These are phyloP conservation scores for Prosopocoilus inquinatus DNA, from an alignment of 2,888 invertebrate genomes.

Conservation along the genomic window DNA sequence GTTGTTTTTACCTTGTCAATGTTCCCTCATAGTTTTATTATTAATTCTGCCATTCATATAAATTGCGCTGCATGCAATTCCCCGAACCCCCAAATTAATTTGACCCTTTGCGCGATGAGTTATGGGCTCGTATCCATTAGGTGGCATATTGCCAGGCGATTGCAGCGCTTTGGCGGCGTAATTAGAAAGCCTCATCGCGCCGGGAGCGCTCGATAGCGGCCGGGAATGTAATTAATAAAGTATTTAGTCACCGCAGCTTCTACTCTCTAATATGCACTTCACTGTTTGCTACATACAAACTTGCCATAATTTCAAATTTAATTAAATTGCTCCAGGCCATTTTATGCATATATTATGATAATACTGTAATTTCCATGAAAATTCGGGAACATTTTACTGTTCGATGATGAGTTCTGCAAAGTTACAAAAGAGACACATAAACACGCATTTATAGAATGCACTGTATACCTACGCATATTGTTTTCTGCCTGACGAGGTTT, in stretches of 20 bases:
- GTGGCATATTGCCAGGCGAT: slow-evolving; percentile 49
- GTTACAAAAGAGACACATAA: too few species aligned
- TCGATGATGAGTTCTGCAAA: too few species aligned
- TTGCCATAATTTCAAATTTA: neutral
- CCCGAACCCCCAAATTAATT: slow-evolving; percentile 45
- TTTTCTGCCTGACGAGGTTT: too few species aligned
- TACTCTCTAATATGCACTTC: slow-evolving; percentile 9
- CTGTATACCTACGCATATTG: too few species aligned
- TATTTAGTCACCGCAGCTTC: slow-evolving; percentile 40
- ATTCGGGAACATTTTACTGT: too few species aligned
- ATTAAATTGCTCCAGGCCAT: neutral
- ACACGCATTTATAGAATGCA: too few species aligned
- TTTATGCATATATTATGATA: neutral
- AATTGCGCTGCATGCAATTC: slow-evolving; percentile 32
- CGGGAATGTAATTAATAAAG: slow-evolving; percentile 48
- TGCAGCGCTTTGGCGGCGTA: slow-evolving; percentile 43
- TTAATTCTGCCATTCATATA: slow-evolving; percentile 26
- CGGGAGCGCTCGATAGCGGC: slow-evolving; percentile 32
- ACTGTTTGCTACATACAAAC: slow-evolving; percentile 8
- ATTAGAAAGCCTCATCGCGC: slow-evolving; percentile 41
- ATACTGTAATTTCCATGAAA: too few species aligned
- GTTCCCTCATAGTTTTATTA: slow-evolving; percentile 10
- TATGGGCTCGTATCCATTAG: slow-evolving; percentile 47
- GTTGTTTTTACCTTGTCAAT: too few species aligned
- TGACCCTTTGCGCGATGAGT: slow-evolving; percentile 47